Base-by-base conservation (phyloP, 2,888 invertebrate species). In the Xylocampa areola region DNA sequence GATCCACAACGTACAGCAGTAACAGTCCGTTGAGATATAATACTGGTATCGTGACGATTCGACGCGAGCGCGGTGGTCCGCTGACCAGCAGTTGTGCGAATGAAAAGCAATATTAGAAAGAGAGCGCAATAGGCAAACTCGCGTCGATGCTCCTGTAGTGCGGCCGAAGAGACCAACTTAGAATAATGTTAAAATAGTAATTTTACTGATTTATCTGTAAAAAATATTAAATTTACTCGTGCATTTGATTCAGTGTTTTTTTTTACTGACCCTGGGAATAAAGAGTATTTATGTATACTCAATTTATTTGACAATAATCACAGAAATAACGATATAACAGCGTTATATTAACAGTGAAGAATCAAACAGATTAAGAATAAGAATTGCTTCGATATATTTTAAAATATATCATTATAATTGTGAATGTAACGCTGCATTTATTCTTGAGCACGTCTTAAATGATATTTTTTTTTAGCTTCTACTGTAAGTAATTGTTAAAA, bases 341-440 rank as follows among this genome's bases (percentile, higher is more conserved):
- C 54, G 54, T 54, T 54, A 54, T 54, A 54, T 41, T 48, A 53
- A 53, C 53, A 53, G 53, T 53, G 53, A 53, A 53, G 53, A 53
- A 52, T 37, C 52, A 52, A 52, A 52, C 52, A 52, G 37, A 52
- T 52, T 45, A 45, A 52, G 52, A 45, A 53, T 53, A 53, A 53
- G 53, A 53, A 55, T 55, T 49, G 55, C 50, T 55, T 55, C 49
- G 41, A 49, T 41, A 55, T 19, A 55, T 49, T 55, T 55, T 19
- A 55, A 55, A 55, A 58, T 30, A 21, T 33, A 50, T 57, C 50
- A 44, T 39, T 50, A 49, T 55, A 27, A 37, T 49, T 55, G 55
- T 55, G 44, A 55, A 27, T 49, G 55, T 55, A 55, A 55, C 57
- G 57, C 57, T 57, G 57, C 57, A 57, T 57, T 57, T 58, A 58